Percentiles rank a stretch among this genome's conserved stretches.
Evolutionary conservation across 2,797 vertebrate species (phyloP).

Genomic region (Falco concolor): DNA sequence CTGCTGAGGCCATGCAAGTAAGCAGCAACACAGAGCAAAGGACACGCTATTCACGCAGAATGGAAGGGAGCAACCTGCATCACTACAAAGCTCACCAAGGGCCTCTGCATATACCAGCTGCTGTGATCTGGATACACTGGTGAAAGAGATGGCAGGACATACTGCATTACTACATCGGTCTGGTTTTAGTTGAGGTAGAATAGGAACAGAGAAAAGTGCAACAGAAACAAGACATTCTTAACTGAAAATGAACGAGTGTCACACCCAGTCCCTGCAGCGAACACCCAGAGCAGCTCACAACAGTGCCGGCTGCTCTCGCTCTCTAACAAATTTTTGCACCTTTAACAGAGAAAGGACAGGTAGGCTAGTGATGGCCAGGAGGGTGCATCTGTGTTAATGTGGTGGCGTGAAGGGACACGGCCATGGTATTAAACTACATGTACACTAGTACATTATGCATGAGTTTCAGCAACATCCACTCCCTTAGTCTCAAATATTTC

Average conservation of each 20-base stretch:
- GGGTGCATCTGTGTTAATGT: too few relatives aligned
- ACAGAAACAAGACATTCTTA: rapidly evolving
- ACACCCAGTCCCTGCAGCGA: not conserved
- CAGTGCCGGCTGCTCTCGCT: rapidly evolving
- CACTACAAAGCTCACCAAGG: not conserved
- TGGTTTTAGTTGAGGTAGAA: not conserved
- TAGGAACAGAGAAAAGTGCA: not conserved
- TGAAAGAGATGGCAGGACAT: not conserved
- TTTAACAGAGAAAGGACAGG: not conserved
- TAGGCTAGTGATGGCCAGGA: not conserved
- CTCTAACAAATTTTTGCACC: not conserved
- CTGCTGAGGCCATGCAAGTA: rapidly evolving
- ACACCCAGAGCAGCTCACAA: not conserved
- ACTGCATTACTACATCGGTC: rapidly evolving
- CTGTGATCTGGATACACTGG: not conserved
- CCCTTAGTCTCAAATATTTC: rapidly evolving
- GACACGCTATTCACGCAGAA: too few relatives aligned
- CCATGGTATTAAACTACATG: not conserved
- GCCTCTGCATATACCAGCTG: rapidly evolving
- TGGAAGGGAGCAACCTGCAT: not conserved
- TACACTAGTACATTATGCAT: rapidly evolving
- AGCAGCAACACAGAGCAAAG: not conserved
- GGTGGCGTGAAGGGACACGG: rapidly evolving
- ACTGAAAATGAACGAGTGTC: not conserved
- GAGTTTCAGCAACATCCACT: not conserved